A percentile compares a stretch with the other conserved stretches of the same genome.
Evolutionary conservation across 2,797 vertebrate species (phyloP).

Genomic region (Sternotherus odoratus): DNA sequence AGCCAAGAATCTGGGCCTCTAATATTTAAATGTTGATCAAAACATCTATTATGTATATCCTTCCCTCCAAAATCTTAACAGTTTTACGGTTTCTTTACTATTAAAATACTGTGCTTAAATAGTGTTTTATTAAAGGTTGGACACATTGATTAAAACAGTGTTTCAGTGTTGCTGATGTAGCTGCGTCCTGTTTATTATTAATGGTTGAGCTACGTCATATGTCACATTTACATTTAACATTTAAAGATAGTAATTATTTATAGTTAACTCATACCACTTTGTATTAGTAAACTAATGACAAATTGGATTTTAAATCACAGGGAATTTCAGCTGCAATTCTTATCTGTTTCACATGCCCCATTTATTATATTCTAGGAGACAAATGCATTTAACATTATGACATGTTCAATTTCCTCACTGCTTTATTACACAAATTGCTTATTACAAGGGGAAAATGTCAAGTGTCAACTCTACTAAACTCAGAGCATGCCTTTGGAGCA

Average conservation of each 20-base stretch:
- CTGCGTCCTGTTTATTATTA: constrained; percentile 37
- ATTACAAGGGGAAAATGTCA: constrained; percentile 71
- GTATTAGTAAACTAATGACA: constrained; percentile 57
- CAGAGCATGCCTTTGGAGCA: constrained; percentile 39
- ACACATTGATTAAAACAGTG: constrained; percentile 1
- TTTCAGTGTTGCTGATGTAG: background rate
- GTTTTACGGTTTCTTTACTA: background rate
- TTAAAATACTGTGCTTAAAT: background rate
- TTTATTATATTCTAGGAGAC: constrained; percentile 75
- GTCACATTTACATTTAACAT: constrained; percentile 52
- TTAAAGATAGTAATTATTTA: constrained; percentile 23
- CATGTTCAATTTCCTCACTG: constrained; percentile 78
- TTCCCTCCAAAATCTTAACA: background rate
- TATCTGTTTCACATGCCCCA: constrained; percentile 22
- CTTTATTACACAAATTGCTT: constrained; percentile 80
- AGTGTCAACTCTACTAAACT: constrained; percentile 56
- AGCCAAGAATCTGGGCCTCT: background rate
- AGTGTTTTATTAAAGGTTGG: background rate
- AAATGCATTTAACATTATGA: constrained; percentile 78
- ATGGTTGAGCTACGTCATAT: background rate
- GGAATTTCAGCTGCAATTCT: constrained; percentile 61
- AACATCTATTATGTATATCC: background rate
- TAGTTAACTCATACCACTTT: constrained; percentile 19
- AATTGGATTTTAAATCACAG: constrained; percentile 70
- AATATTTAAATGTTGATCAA: background rate